Evolutionary conservation across 2,113 vertebrate genomes (phyloP), one percentile per base, ranked within the genome.

Genomic region (Electrona antarctica): DNA sequence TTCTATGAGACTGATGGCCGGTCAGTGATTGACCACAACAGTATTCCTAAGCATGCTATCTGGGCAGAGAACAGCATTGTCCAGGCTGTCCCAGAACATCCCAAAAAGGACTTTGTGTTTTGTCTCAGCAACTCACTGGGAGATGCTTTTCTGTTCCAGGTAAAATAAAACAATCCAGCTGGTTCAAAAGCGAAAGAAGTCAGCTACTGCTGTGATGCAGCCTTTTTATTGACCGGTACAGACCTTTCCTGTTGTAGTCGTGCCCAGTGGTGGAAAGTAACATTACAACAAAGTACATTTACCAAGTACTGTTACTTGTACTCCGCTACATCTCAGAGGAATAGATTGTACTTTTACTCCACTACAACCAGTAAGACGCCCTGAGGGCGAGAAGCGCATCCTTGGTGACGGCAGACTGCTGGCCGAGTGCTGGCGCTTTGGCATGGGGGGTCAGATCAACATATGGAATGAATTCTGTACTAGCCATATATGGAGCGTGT

Each of bases 1-100:
- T 97, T 99, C 90, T 99, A 99, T 12, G 98, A 99, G 90, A 95
- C 92, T 0, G 97, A 98, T 0, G 95, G 96, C 21, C 91, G 96
- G 47, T 98, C 96, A 0, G 96, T 94, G 10, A 97, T 98, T 1
- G 97, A 99, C 87, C 95, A 96, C 90, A 97, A 92, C 93, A 98
- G 97, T 83, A 91, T 95, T 83, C 96, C 97, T 14, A 99, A 97
- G 57, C 97, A 99, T 0, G 97, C 96, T 0, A 94, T 99, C 60
- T 99, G 97, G 98, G 97, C 95, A 15, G 97, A 99, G 90, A 96
- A 95, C 93, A 97, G 97, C 84, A 98, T 99, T n/a, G 96, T 98
- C 57, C 97, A 99, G 81, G 96, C 98, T 0, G 97, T 99, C 62
- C 98, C 98, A 0, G 98, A 99, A 76, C 98, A 99, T 85, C 98